phyloP scores from a whole-genome alignment of 2,888 invertebrate genomes.

The Chesias legatella region DNA sequence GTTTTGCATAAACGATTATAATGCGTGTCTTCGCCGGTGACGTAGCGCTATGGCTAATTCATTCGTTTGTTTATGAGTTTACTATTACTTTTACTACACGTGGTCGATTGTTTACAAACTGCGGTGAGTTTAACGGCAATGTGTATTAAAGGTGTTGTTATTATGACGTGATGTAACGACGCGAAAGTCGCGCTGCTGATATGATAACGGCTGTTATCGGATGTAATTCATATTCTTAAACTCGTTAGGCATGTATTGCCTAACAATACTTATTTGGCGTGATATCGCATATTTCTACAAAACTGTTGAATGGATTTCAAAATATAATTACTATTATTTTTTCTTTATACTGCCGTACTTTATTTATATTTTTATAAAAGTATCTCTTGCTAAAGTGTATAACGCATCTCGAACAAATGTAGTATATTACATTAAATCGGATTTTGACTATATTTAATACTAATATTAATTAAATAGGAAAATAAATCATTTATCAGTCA shows the following conservation, averaged over 20 bases:
- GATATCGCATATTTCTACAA: not conserved
- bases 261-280: not conserved
- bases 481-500: not conserved
- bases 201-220: slow-evolving; percentile 33
- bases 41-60: slow-evolving; percentile 68
- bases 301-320: not conserved
- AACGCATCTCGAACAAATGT: too few relatives aligned
- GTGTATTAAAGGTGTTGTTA: slow-evolving; percentile 64
- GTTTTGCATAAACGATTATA: slow-evolving; percentile 77
- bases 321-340: too few relatives aligned
- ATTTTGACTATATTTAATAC: too few relatives aligned
- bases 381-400: too few relatives aligned
- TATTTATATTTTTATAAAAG: too few relatives aligned
- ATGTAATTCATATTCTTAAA: slow-evolving; percentile 4
- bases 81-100: slow-evolving; percentile 72
- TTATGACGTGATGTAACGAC: slow-evolving; percentile 40
- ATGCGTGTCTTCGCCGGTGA: slow-evolving; percentile 73
- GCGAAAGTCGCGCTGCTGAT: slow-evolving; percentile 32
- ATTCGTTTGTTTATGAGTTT: slow-evolving; percentile 73
- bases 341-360: too few relatives aligned
- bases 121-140: slow-evolving; percentile 56
- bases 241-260: not conserved
- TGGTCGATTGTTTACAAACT: slow-evolving; percentile 67
- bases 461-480: not conserved
- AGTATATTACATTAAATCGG: too few relatives aligned